phyloP scores from a whole-genome alignment of 2,888 invertebrate genomes.

The Lochmaea capreae region DNA sequence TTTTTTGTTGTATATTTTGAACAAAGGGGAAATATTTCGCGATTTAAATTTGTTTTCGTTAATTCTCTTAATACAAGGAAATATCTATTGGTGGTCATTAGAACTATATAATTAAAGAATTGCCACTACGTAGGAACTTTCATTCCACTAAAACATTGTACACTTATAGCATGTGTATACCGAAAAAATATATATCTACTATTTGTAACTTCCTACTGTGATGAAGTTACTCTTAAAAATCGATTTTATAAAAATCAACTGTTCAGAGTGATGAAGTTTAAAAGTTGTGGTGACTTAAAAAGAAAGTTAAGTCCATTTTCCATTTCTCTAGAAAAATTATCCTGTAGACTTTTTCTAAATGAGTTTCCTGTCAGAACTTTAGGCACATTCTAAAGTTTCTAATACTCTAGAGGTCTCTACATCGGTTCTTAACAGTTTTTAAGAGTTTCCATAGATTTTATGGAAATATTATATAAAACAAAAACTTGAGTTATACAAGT shows the following conservation, averaged over 20 bases:
- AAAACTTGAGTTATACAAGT: background rate
- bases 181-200: background rate
- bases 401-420: too few species aligned
- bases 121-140: too few species aligned
- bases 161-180: background rate
- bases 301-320: background rate
- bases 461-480: too few species aligned
- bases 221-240: background rate
- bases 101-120: too few species aligned
- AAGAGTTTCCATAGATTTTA: too few species aligned
- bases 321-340: conserved; percentile 1
- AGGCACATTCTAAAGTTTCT: background rate
- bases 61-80: too few species aligned
- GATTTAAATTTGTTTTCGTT: too few species aligned
- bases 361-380: background rate
- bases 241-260: background rate
- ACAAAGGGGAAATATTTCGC: too few species aligned
- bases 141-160: background rate
- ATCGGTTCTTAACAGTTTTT: too few species aligned
- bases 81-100: too few species aligned
- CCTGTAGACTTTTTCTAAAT: background rate
- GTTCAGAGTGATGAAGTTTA: background rate
- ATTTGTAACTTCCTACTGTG: background rate
- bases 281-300: background rate
- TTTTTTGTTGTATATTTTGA: too few species aligned